Evolutionary conservation across 2,888 invertebrate genomes (phyloP), one percentile per base, ranked within the genome.

Genomic region (Pyrocoelia pectoralis): DNA sequence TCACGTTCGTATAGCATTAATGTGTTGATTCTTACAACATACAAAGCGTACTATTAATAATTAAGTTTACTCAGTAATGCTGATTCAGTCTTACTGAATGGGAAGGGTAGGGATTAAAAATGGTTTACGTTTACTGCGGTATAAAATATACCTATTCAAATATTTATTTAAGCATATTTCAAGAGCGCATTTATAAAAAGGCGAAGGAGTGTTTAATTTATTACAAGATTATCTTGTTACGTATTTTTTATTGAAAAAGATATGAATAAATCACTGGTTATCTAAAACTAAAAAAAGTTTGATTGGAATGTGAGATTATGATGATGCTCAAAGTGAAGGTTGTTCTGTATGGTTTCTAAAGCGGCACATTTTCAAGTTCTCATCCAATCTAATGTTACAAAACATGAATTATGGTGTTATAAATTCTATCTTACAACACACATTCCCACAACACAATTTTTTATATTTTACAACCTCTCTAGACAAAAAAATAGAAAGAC

Each of bases 71-170:
- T 41, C 52, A 48, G 56, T 46, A n/a, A 29, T 48, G 48, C 56
- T 61, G 61, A 62, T 62, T 62, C 61, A 62, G 52, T 62, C 52
- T 40, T 38, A 19, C 18, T 51, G 28, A 43, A 51, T 43, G 58
- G 50, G 38, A 24, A 24, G 24, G 18, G 28, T 28, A 46, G 46
- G 46, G 46, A 46, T 46, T 18, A 17, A 5, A n/a, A 46, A 46
- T 46, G 46, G 46, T 46, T 18, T 46, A 46, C 17, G 46, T 43
- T 9, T 24, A 38, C 40, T 3, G 24, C 28, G 46, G 43, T 19
- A 49, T 40, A 50, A 49, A 57, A 48, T 46, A 46, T 17, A 40
- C 24, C 29, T 18, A 24, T 43, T 40, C 41, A 46, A 15, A 46
- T 46, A 46, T 46, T 46, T 46, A 46, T 24, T 24, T 24, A 6